Percentiles rank a stretch among this genome's conserved stretches.
Evolutionary conservation across 1,140 invertebrate genomes (phyloP).

Genomic region (Formica selysi): DNA sequence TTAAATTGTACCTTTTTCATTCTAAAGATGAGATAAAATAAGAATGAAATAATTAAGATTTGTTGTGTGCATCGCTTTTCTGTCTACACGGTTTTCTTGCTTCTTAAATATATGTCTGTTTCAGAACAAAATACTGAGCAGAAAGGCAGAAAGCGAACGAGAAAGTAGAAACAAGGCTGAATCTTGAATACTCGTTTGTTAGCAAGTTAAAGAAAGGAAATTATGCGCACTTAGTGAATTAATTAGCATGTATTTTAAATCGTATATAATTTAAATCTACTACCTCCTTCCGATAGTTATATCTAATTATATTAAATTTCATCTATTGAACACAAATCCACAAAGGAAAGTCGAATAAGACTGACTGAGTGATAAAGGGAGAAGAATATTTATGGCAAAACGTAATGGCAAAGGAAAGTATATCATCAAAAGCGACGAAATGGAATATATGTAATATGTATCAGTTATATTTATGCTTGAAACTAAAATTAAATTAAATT

Average conservation of each 20-base stretch:
- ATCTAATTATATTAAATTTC: slow-evolving; percentile 74
- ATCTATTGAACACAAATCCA: neutral
- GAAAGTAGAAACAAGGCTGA: slow-evolving; percentile 8
- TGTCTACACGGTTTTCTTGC: neutral
- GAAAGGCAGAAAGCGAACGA: slow-evolving; percentile 2
- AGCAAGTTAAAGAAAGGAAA: slow-evolving; percentile 32
- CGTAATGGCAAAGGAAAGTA: neutral
- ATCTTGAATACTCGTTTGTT: slow-evolving; percentile 39
- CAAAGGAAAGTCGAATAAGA: slow-evolving; percentile 40
- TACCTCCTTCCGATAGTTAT: slow-evolving; percentile 64
- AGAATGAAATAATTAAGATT: neutral
- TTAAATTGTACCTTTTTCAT: neutral
- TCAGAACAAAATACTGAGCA: neutral
- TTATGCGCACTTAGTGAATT: slow-evolving; percentile 61
- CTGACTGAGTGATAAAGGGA: neutral
- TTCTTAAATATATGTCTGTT: slow-evolving; percentile 29
- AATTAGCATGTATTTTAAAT: slow-evolving; percentile 71
- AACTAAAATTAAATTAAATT: too few relatives aligned
- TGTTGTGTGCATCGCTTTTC: slow-evolving; percentile 16
- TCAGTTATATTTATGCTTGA: too few relatives aligned
- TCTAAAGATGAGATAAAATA: neutral
- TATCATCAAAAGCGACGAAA: too few relatives aligned
- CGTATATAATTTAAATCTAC: slow-evolving; percentile 74
- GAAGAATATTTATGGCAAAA: slow-evolving; percentile 8
- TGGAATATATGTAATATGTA: too few relatives aligned